Conservation (phyloP, 2,797 vertebrate species). For the Leuciscus waleckii region DNA sequence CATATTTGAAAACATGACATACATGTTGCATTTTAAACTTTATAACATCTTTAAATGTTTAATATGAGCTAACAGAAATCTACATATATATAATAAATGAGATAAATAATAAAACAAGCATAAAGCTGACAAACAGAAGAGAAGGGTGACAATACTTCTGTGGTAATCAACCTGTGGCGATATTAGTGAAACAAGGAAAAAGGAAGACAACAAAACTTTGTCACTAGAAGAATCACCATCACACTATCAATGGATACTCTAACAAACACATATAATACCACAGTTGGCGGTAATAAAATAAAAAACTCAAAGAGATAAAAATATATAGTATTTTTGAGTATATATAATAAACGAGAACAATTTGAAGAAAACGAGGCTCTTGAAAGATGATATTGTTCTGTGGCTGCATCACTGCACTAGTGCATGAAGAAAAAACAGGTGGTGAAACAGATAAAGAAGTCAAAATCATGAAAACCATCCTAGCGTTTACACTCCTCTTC, state of each 20-base stretch:
- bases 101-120: neutral
- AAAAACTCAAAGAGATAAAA: neutral
- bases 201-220: neutral
- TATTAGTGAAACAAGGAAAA: neutral
- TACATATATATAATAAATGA: neutral
- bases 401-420: neutral
- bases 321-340: neutral
- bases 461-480: neutral
- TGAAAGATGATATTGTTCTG: neutral
- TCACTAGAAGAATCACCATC: neutral
- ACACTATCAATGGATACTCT: neutral
- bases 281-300: neutral
- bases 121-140: neutral
- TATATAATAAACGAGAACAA: neutral
- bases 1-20: neutral
- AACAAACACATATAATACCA: neutral
- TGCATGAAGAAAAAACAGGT: neutral
- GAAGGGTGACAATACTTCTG: slow-evolving; percentile 3
- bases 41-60: slow-evolving; percentile 7
- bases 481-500: neutral
- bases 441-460: neutral
- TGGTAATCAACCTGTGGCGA: neutral
- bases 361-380: neutral
- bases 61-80: slow-evolving; percentile 14
- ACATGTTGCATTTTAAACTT: neutral